Percentiles rank a stretch among this genome's conserved stretches.
phyloP scores from a whole-genome alignment of 2,113 vertebrate genomes.

The Gymnobelideus leadbeateri region DNA sequence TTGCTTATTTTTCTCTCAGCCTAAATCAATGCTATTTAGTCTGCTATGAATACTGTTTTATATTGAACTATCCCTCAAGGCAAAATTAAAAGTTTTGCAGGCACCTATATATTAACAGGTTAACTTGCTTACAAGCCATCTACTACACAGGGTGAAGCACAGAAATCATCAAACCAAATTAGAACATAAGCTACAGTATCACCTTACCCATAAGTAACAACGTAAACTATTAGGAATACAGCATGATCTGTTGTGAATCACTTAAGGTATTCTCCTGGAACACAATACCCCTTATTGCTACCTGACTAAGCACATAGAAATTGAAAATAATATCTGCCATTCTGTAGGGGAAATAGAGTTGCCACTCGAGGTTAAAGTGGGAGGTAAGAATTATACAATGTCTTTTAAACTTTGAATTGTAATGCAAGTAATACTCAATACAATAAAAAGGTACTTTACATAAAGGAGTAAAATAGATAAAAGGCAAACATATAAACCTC shows the following conservation, averaged over 20 bases:
- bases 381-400: background rate
- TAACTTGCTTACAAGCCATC: background rate
- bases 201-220: slow-evolving; percentile 10
- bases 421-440: slow-evolving; percentile 15
- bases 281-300: background rate
- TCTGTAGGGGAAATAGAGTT: slow-evolving; percentile 9
- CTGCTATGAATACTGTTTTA: background rate
- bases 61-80: background rate
- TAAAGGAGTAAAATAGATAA: slow-evolving; percentile 18
- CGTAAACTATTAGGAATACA: background rate
- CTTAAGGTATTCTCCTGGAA: slow-evolving; percentile 32
- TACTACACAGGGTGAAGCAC: background rate
- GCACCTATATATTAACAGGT: background rate
- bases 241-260: slow-evolving; percentile 22
- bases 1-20: background rate
- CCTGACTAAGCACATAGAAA: slow-evolving; percentile 23
- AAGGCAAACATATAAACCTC: slow-evolving; percentile 17
- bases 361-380: background rate
- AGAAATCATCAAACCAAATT: background rate
- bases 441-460: slow-evolving; percentile 38
- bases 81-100: background rate
- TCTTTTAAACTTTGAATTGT: background rate
- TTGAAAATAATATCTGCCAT: slow-evolving; percentile 49
- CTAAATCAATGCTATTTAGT: background rate
- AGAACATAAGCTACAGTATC: background rate